Base-by-base conservation (phyloP, 2,113 vertebrate species). In the Phycodurus eques region DNA sequence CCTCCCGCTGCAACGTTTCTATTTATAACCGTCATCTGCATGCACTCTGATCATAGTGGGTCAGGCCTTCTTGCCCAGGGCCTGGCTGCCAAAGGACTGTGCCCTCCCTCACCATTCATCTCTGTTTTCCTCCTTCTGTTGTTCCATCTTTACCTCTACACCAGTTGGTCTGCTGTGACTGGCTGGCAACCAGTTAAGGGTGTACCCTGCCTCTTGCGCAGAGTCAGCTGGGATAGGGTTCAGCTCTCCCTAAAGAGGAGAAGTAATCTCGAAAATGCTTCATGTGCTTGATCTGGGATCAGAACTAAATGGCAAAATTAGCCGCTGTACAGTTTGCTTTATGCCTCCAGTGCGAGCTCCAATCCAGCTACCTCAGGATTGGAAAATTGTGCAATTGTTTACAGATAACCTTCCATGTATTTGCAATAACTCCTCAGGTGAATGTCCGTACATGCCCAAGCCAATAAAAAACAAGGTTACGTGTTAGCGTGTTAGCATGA, bases 1-100 rank as follows among this genome's bases (percentile, higher is more conserved):
- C 83, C 76, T 81, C 64, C 76, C 54, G 59, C 83, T 83, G 79
- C 77, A 79, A 59, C 63, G 66, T 49, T 67, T 79, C 89, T 90
- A 90, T 90, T 87, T 88, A 85, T 89, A 89, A 87, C 75, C 75
- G 85, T 89, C 86, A 87, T 90, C 85, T 87, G 87, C 81, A 77
- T 82, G 80, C 81, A 80, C 78, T 83, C 75, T 87, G 82, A 83
- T 87, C 85, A 79, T 53, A 65, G 83, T 76, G 79, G 84, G 88
- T 88, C 77, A 77, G 80, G 80, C 86, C 78, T 80, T 67, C 35
- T 56, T 60, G 84, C 83, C 78, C 79, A 42, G 3, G 79, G 85
- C 76, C 79, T 75, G 60, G 64, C 76, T 79, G 71, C 72, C 73
- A 82, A 85, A 81, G 78, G 83, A 83, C 72, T 67, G 12, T 64